Base-by-base conservation (phyloP, 2,113 vertebrate species). In the Ageneiosus marmoratus region DNA sequence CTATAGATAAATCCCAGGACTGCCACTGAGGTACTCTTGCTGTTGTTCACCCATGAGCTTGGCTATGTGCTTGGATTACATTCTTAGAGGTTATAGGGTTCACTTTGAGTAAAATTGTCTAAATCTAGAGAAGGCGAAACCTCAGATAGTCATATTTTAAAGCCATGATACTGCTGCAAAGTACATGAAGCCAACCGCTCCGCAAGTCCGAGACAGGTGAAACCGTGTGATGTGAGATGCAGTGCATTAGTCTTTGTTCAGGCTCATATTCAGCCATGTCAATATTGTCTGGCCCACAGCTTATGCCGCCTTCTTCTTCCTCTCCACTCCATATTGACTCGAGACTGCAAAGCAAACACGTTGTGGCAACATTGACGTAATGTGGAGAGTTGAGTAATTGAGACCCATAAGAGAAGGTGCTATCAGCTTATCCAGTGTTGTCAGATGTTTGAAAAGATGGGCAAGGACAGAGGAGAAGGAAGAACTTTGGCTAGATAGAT, bases 281-380 rank as follows among this genome's bases (percentile, higher is more conserved):
- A 79, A 82, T 87, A 87, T 82, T 79, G 86, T 82, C 86, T 87
- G 86, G 80, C 69, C 83, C 75, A 74, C 67, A 74, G 65, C 79
- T 74, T 60, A 75, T 75, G 67, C 63, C 50, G 67, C 67, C 77
- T 86, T 82, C 62, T 79, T 29, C n/a, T 77, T 77, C 63, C 79
- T 32, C 56, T 79, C 70, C 83, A 70, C 70, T 81, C 50, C 44
- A 46, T 84, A 84, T 86, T 82, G 87, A 86, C 84, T 70, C 76
- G 34, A 63, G n/a, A 58, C 73, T 51, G 37, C 32, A 77, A 58
- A 48, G 58, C 79, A 85, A 83, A 86, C 83, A 83, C 41, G 41
- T 34, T 32, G 50, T 58, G 80, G 85, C 76, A 83, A 83, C 80
- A 86, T 79, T 83, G 87, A 86, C 32, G 85, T 18, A 77, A 72